Evolutionary conservation across 92 coral and sea anemone species (phyloP), one percentile per base, ranked within the genome.

Genomic region (Epizoanthus scotinus): DNA sequence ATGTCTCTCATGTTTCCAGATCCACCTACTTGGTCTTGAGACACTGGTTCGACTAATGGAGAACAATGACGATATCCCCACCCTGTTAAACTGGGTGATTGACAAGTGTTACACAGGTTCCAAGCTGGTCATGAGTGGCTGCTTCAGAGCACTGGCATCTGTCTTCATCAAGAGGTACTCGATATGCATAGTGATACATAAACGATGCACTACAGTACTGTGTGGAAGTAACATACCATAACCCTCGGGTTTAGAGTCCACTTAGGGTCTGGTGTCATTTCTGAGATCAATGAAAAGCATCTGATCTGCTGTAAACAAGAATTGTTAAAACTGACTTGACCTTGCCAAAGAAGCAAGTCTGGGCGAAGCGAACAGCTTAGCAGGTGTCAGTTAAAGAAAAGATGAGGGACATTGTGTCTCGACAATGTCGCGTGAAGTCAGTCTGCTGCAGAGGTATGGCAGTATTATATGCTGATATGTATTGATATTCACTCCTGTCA

Each of bases 21-120:
- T 95, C 77, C 94, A 93, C 78, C 91, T 84, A 25, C 84, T 95
- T 63, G 99, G 99, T 17, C 92, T 90, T 28, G 89, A 86, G 36
- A 95, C 99, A 3, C 86, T 93, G 38, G 98, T 89, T 8, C 96
- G 89, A 54, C 78, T 95, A 22, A 83, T 95, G 18, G 98, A 93
- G 71, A 89, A 93, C 84, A 95, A 95, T 73, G 91, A 82, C 74
- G 92, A 82, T 73, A 90, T 90, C 21, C 95, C 99, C 26, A 75
- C 98, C 24, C 79, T 95, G 84, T 84, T 95, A 82, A 88, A 89
- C 78, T 95, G 99, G 99, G 99, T 95, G 17, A 91, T 95, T 29
- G 97, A 95, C 90, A 95, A 87, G 86, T 95, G 99, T 67, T 93
- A 95, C 86, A 95, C 96, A 53, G 95, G 96, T 36, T 83, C 92